phyloP scores from a whole-genome alignment of 2,797 vertebrate genomes.

The Xiphophorus birchmanni region DNA sequence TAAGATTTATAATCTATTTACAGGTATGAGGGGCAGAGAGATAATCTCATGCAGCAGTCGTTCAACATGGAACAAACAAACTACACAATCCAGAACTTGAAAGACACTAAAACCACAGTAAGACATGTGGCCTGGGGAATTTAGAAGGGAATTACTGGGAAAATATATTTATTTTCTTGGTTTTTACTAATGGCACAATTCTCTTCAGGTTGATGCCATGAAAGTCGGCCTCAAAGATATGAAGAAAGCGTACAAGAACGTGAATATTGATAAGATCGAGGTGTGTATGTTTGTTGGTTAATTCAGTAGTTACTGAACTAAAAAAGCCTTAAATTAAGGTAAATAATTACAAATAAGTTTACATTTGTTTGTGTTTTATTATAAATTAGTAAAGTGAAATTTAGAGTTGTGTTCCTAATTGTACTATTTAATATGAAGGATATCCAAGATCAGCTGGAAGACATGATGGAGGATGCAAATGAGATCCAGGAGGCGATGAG shows the following conservation, averaged over 20 bases:
- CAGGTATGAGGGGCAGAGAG: conserved; percentile 96
- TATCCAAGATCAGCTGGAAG: conserved; percentile 94
- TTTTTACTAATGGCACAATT: not conserved
- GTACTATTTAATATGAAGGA: conserved; percentile 76
- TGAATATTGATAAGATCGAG: conserved; percentile 97
- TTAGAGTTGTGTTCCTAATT: not conserved
- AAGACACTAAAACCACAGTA: conserved; percentile 99
- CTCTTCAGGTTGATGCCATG: conserved; percentile 95
- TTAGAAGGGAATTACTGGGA: not conserved
- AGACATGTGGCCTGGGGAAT: conserved; percentile 21
- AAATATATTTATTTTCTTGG: not conserved
- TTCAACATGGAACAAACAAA: conserved; percentile 99
- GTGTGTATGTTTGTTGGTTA: conserved; percentile 64
- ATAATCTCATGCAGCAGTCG: conserved; percentile 95
- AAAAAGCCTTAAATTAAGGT: not conserved
- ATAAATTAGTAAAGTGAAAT: not conserved
- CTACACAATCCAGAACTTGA: conserved; percentile 93
- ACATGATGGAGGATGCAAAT: conserved; percentile 98
- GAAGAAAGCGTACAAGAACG: conserved; percentile 97
- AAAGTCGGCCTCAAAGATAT: conserved; percentile 97
- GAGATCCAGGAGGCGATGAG: conserved; percentile 93
- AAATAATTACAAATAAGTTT: not conserved
- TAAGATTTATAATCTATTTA: conserved; percentile 5
- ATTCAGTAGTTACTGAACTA: not conserved
- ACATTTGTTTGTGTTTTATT: not conserved